phyloP scores from a whole-genome alignment of 2,113 vertebrate genomes.

The Actinemys pallida region DNA sequence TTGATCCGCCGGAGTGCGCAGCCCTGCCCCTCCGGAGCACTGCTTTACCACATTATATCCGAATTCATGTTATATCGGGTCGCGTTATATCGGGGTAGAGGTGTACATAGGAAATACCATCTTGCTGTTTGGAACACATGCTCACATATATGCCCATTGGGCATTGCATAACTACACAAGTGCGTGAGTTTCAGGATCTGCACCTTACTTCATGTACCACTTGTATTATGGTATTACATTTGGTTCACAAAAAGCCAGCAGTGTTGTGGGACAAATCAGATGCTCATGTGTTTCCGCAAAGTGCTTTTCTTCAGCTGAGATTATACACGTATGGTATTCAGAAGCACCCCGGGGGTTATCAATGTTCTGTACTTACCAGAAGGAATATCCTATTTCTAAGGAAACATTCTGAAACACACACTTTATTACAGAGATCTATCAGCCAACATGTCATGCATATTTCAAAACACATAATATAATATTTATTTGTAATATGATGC shows the following conservation, averaged over 20 bases:
- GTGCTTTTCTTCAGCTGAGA: neutral
- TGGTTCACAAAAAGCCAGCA: neutral
- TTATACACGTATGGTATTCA: neutral
- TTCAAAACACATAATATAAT: neutral
- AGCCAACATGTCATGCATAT: neutral
- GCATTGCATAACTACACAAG: neutral
- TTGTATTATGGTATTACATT: neutral
- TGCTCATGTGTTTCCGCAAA: neutral
- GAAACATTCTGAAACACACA: neutral
- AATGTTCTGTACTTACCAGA: slow-evolving; percentile 1
- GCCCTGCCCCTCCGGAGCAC: too few relatives aligned
- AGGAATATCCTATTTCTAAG: neutral
- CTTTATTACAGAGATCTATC: neutral
- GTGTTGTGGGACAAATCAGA: neutral
- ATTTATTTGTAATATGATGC: neutral
- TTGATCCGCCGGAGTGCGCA: too few relatives aligned
- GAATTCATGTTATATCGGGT: too few relatives aligned
- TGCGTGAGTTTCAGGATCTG: neutral
- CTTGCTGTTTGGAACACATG: neutral
- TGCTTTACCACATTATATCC: too few relatives aligned
- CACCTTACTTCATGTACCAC: neutral
- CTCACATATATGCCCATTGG: neutral
- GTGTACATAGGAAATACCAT: neutral
- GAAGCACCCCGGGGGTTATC: neutral
- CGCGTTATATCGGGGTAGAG: too few relatives aligned